Evolutionary conservation across 2,113 vertebrate genomes (phyloP).

Genomic region (Megaceryle torquata): DNA sequence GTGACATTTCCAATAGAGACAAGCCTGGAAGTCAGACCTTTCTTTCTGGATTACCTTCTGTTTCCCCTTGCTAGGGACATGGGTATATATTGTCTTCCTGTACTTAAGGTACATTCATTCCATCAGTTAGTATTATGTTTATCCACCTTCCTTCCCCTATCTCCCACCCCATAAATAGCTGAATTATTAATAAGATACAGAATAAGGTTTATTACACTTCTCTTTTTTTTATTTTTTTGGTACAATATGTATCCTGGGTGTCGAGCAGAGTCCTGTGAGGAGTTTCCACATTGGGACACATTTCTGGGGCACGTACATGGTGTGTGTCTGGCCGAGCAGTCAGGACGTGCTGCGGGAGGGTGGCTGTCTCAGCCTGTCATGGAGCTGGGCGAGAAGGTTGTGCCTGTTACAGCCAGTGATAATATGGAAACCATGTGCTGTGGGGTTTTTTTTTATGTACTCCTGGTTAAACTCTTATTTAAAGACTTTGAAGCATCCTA

Average conservation of each 20-base stretch:
- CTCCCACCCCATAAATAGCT: background rate
- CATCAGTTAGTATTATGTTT: background rate
- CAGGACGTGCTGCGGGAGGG: background rate
- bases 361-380: background rate
- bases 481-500: background rate
- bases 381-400: background rate
- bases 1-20: background rate
- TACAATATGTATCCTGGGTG: background rate
- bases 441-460: background rate
- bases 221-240: background rate
- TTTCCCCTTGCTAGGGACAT: background rate
- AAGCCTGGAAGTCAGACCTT: background rate
- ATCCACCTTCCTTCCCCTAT: background rate
- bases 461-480: background rate
- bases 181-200: background rate
- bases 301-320: background rate
- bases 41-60: background rate
- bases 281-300: background rate
- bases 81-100: background rate
- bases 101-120: background rate
- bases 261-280: background rate
- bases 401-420: background rate
- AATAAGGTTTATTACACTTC: background rate
- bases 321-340: background rate
- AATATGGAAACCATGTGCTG: background rate